Evolutionary conservation across 53 echinoderm and acorn worm genomes (phyloP).

Genomic region (Zoroaster sp.): DNA sequence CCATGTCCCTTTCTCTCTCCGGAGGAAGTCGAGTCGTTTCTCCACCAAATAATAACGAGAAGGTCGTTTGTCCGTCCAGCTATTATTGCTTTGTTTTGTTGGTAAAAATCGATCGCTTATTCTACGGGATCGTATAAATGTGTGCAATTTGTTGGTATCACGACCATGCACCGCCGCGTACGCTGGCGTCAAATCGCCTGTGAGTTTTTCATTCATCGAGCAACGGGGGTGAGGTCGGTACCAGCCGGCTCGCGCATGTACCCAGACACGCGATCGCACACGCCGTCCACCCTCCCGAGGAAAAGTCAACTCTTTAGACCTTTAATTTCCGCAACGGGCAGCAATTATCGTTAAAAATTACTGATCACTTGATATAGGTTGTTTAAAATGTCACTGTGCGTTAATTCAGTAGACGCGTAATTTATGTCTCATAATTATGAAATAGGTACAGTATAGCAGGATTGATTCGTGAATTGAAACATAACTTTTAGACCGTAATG

Average conservation of each 20-base stretch:
- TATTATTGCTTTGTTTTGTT: slow-evolving; percentile 28
- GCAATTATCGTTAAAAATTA: background rate
- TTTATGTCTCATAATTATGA: too few species aligned
- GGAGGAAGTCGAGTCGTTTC: slow-evolving; percentile 9
- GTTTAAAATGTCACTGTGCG: too few species aligned
- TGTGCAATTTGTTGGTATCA: background rate
- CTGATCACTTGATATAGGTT: background rate
- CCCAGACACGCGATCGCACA: slow-evolving; percentile 29
- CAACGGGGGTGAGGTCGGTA: background rate
- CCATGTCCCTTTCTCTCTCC: background rate
- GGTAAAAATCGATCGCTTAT: slow-evolving; percentile 18
- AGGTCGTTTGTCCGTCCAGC: background rate
- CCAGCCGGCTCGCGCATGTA: background rate
- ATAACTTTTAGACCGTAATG: too few species aligned
- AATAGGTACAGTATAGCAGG: too few species aligned
- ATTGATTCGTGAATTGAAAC: too few species aligned
- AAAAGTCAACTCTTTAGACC: slow-evolving; percentile 10
- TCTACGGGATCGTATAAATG: background rate
- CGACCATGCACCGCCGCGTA: background rate
- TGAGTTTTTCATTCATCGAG: slow-evolving; percentile 3
- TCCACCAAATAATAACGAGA: background rate
- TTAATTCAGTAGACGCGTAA: too few species aligned
- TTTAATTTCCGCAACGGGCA: background rate
- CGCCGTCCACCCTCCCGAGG: background rate
- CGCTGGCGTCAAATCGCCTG: background rate